A percentile compares a stretch with the other conserved stretches of the same genome.
These are phyloP conservation scores for Cheilosia impressa DNA, from an alignment of 2,888 invertebrate species.

Conservation along the genomic window DNA sequence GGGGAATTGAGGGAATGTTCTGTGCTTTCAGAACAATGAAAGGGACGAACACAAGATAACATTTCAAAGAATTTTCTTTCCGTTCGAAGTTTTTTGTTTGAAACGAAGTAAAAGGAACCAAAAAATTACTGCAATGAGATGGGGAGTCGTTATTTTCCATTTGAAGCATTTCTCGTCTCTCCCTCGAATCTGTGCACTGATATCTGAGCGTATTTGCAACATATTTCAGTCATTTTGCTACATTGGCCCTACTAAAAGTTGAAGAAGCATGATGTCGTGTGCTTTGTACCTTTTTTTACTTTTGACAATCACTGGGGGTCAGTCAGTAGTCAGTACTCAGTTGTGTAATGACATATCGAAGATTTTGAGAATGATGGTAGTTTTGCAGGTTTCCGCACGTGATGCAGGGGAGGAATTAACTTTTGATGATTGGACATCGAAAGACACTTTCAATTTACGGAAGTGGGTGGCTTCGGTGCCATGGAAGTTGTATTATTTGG, in stretches of 20 bases:
- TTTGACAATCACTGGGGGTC: not conserved
- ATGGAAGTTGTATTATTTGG: no score
- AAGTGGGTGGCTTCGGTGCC: not conserved
- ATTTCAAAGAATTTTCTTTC: conserved; percentile 40
- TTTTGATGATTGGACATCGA: conserved; percentile 45
- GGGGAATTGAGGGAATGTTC: conserved; percentile 32
- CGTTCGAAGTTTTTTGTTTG: conserved; percentile 12
- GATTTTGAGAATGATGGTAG: conserved; percentile 29
- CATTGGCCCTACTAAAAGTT: conserved; percentile 11
- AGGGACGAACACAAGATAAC: conserved; percentile 60
- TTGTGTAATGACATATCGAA: not conserved
- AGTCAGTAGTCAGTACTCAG: conserved; percentile 11
- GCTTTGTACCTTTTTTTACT: not conserved
- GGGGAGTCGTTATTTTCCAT: conserved; percentile 46
- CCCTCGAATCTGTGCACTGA: not conserved
- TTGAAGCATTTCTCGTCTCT: conserved; percentile 11
- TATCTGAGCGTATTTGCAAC: conserved; percentile 35
- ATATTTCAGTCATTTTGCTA: conserved; percentile 52
- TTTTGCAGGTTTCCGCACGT: conserved; percentile 6
- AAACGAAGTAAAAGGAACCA: not conserved
- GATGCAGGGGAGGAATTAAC: conserved; percentile 37
- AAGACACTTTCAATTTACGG: conserved; percentile 11
- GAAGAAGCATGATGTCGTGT: conserved; percentile 25
- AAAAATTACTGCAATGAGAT: conserved; percentile 27
- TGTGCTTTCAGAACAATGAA: conserved; percentile 57